Evolutionary conservation across 1,140 invertebrate species (phyloP).

Genomic region (Brachystomella parvula): DNA sequence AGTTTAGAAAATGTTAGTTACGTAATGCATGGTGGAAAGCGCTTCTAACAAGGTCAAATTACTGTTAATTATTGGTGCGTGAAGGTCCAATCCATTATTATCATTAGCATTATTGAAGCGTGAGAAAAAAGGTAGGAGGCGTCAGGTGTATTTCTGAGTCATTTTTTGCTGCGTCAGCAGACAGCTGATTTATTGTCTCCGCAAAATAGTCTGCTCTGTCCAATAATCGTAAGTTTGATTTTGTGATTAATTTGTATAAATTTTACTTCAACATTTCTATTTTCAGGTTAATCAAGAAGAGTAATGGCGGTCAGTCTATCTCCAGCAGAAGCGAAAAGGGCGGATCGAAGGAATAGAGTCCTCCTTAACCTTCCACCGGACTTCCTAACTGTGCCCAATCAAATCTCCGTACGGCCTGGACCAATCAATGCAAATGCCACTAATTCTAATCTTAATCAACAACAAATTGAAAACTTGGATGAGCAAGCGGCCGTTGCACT

Average conservation of each 20-base stretch:
- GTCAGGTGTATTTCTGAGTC: too few relatives aligned
- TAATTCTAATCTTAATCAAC: conserved; percentile 43
- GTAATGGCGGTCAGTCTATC: conserved; percentile 35
- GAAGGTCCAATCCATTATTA: too few relatives aligned
- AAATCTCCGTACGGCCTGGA: not conserved
- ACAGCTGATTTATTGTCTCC: too few relatives aligned
- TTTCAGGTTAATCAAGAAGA: too few relatives aligned
- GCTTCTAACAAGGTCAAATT: too few relatives aligned
- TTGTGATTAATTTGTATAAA: not conserved
- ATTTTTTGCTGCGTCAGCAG: too few relatives aligned
- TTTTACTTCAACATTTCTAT: conserved; percentile 2
- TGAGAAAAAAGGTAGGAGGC: too few relatives aligned
- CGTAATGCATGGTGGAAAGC: too few relatives aligned
- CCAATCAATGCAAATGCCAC: conserved; percentile 17
- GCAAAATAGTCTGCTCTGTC: not conserved
- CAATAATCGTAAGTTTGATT: not conserved
- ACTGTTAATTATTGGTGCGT: too few relatives aligned
- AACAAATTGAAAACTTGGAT: conserved; percentile 63
- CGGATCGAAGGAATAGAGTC: conserved; percentile 42
- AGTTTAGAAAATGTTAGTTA: too few relatives aligned
- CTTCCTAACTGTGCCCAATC: conserved; percentile 58
- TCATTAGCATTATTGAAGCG: too few relatives aligned
- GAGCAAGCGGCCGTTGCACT: conserved; percentile 68
- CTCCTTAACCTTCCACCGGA: conserved; percentile 68
- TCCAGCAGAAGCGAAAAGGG: conserved; percentile 23